Evolutionary conservation across 1,140 invertebrate genomes (phyloP).

Genomic region (Bathynomus jamesi): DNA sequence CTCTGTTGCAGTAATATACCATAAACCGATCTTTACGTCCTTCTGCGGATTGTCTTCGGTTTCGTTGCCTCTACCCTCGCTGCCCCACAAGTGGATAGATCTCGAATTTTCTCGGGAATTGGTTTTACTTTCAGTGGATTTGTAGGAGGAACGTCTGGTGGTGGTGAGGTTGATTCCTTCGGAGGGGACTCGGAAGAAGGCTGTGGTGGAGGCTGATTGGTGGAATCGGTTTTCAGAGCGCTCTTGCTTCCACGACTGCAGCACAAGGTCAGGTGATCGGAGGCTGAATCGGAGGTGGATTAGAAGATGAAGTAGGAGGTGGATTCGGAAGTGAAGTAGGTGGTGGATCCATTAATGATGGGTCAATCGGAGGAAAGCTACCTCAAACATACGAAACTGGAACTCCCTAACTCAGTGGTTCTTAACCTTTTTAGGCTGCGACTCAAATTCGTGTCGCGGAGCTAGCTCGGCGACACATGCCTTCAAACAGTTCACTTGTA

Average conservation of each 20-base stretch:
- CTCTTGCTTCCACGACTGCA: neutral
- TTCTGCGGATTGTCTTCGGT: neutral
- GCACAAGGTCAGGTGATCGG: conserved; percentile 3
- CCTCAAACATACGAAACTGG: neutral
- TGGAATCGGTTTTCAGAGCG: conserved; percentile 12
- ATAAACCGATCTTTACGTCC: neutral
- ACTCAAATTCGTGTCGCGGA: too few species aligned
- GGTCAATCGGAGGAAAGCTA: neutral
- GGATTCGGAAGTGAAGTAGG: neutral
- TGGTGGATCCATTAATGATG: neutral
- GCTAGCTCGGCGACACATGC: too few species aligned
- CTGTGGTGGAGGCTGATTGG: conserved; percentile 15
- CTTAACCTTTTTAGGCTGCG: too few species aligned
- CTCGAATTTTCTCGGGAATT: neutral
- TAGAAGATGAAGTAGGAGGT: neutral
- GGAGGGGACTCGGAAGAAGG: conserved; percentile 5
- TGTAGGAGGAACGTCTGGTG: neutral
- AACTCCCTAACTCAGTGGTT: too few species aligned
- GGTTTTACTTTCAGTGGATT: neutral
- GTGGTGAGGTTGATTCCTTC: neutral
- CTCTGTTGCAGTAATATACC: too few species aligned
- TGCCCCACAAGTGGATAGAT: neutral
- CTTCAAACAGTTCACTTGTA: too few species aligned
- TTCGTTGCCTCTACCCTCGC: neutral
- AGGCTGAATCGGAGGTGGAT: neutral